phyloP scores from a whole-genome alignment of 2,888 invertebrate genomes.

The Ophion ellenae region DNA sequence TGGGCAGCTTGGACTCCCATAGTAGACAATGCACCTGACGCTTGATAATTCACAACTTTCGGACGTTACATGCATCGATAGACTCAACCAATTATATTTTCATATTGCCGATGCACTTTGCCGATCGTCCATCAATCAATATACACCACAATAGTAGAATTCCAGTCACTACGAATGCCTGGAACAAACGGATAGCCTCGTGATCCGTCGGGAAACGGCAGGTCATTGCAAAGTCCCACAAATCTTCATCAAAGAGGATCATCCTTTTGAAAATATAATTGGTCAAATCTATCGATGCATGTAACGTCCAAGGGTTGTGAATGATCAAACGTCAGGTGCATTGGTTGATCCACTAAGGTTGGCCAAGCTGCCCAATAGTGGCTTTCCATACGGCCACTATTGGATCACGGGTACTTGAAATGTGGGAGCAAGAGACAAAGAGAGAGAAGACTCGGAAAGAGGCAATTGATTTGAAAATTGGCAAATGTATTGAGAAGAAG shows the following conservation, averaged over 20 bases:
- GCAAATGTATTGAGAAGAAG: constrained; percentile 63
- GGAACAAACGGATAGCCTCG: not conserved
- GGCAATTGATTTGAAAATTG: constrained; percentile 59
- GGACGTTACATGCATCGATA: constrained; percentile 55
- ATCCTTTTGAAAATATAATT: constrained; percentile 10
- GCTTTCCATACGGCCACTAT: too few species aligned
- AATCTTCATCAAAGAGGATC: not conserved
- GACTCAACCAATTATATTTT: constrained; percentile 4
- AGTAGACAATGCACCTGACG: too few species aligned
- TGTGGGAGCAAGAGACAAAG: constrained; percentile 32
- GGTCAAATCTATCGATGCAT: constrained; percentile 51
- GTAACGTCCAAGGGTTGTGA: constrained; percentile 25
- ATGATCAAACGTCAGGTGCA: too few species aligned
- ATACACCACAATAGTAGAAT: not conserved
- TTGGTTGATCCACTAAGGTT: too few species aligned
- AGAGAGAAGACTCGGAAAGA: constrained; percentile 50
- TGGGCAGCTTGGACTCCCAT: too few species aligned
- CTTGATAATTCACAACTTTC: not conserved
- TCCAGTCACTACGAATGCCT: not conserved
- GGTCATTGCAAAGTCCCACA: not conserved
- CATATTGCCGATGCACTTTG: not conserved
- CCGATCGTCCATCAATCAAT: too few species aligned
- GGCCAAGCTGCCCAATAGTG: too few species aligned
- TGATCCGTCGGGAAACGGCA: not conserved
- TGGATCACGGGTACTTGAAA: not conserved